Conservation (phyloP, 1,140 invertebrate genomes). For the Zaprionus ghesquierei region DNA sequence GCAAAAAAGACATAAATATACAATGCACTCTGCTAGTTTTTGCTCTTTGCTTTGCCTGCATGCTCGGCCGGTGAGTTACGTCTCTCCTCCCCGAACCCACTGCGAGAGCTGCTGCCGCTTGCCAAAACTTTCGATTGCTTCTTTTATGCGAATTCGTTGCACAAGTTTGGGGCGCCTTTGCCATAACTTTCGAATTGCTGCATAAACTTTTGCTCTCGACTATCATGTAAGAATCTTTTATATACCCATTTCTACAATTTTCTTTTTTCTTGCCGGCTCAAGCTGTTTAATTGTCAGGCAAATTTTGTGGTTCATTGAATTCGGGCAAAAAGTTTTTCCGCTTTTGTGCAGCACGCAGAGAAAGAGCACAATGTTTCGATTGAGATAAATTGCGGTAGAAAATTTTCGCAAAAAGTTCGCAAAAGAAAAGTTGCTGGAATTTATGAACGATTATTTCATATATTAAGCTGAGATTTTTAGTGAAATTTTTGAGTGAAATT, state of each 20-base stretch:
- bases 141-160: conserved; percentile 53
- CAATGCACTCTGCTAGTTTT: conserved; percentile 58
- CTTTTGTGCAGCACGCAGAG: conserved; percentile 33
- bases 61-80: conserved; percentile 3
- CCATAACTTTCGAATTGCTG: conserved; percentile 67
- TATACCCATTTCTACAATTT: conserved; percentile 13
- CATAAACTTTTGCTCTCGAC: conserved; percentile 62
- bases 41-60: conserved; percentile 29
- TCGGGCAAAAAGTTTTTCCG: conserved; percentile 16
- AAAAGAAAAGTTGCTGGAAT: background rate
- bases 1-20: conserved; percentile 64
- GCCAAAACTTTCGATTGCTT: conserved; percentile 63
- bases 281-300: conserved; percentile 75
- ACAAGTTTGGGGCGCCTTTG: conserved; percentile 63
- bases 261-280: conserved; percentile 37
- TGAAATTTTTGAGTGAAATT: background rate
- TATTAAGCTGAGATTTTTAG: background rate
- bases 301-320: conserved; percentile 75
- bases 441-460: background rate
- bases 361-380: conserved; percentile 28
- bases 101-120: conserved; percentile 56
- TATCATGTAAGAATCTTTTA: conserved; percentile 64
- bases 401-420: conserved; percentile 1
- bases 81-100: background rate
- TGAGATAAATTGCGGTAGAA: conserved; percentile 18